These are phyloP conservation scores for Porites rus DNA, from an alignment of 92 coral and sea anemone species.

Conservation along the genomic window DNA sequence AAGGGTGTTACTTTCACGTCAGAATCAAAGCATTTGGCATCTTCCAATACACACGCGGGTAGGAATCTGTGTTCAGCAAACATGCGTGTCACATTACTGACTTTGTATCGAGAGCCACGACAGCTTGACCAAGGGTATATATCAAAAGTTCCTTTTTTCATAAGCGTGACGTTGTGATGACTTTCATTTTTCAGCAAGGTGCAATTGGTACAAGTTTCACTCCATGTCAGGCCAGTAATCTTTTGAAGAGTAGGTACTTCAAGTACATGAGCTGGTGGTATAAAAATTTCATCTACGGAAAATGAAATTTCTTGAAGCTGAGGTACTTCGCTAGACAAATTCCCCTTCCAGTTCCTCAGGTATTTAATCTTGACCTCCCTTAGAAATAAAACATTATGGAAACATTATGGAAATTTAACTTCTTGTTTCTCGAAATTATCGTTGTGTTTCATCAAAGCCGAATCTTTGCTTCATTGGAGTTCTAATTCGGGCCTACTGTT, in stretches of 20 bases:
- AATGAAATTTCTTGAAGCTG: constrained; percentile 56
- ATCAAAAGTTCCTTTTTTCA: constrained; percentile 49
- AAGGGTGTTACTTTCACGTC: constrained; percentile 55
- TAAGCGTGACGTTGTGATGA: constrained; percentile 38
- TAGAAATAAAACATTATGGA: not conserved
- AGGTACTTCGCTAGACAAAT: constrained; percentile 52
- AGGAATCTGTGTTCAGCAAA: constrained; percentile 74
- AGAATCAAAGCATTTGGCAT: constrained; percentile 58
- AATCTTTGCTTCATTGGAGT: too few species aligned
- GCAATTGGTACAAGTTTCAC: constrained; percentile 55
- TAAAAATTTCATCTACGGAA: constrained; percentile 40
- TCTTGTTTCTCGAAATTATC: not conserved
- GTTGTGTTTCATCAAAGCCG: too few species aligned
- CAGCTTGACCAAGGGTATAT: constrained; percentile 65
- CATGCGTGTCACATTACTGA: constrained; percentile 31
- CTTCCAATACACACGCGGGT: constrained; percentile 53
- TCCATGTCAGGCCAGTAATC: constrained; percentile 77
- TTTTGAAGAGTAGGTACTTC: constrained; percentile 45
- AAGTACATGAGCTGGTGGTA: constrained; percentile 53
- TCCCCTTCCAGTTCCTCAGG: constrained; percentile 62
- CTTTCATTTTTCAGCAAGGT: constrained; percentile 56
- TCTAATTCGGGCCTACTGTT: too few species aligned
- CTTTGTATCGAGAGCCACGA: constrained; percentile 69
- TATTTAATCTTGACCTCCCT: constrained; percentile 51
- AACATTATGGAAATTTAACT: not conserved